Evolutionary conservation across 2,113 vertebrate genomes (phyloP).

Genomic region (Rousettus leschenaultii): DNA sequence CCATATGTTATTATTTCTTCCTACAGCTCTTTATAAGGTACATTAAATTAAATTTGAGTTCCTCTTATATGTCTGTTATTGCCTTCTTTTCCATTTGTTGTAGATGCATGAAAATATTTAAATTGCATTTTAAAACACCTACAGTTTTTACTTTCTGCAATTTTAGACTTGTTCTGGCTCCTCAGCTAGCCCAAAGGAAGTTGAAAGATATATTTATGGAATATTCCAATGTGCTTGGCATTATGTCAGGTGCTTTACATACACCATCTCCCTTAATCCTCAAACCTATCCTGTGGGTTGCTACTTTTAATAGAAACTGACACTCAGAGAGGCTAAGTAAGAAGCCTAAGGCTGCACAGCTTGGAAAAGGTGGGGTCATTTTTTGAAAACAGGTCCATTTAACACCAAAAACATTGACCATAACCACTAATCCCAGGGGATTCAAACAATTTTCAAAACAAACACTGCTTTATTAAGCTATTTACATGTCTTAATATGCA

Average conservation of each 20-base stretch:
- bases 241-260: background rate
- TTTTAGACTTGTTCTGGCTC: background rate
- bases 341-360: background rate
- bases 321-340: background rate
- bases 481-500: background rate
- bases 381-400: background rate
- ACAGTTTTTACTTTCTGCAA: background rate
- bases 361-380: background rate
- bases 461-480: background rate
- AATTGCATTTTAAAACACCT: background rate
- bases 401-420: background rate
- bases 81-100: background rate
- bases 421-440: background rate
- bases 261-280: background rate
- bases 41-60: background rate
- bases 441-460: background rate
- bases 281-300: background rate
- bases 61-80: background rate
- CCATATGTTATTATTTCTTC: constrained; percentile 1
- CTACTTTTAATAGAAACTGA: background rate
- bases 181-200: background rate
- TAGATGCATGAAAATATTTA: background rate
- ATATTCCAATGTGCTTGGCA: background rate
- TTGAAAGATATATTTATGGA: background rate
- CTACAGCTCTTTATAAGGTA: background rate